phyloP scores from a whole-genome alignment of 92 coral and sea anemone species.

The Porites divaricata region DNA sequence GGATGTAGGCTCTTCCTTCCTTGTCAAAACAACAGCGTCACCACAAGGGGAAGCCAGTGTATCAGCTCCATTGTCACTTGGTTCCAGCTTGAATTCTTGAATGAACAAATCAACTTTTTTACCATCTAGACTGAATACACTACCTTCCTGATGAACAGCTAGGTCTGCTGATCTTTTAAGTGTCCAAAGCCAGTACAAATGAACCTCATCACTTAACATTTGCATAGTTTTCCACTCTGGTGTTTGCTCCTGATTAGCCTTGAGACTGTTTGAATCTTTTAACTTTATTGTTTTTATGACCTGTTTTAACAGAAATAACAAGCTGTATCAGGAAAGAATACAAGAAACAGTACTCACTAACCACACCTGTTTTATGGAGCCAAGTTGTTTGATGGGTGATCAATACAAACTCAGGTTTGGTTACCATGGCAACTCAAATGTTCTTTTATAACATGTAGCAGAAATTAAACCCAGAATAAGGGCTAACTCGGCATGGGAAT shows the following conservation, averaged over 20 bases:
- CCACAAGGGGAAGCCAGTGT: slow-evolving; percentile 19
- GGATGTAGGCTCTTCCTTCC: slow-evolving; percentile 31
- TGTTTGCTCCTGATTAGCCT: slow-evolving; percentile 1
- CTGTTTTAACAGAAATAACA: neutral
- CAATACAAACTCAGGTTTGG: too few relatives aligned
- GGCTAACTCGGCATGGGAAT: too few relatives aligned
- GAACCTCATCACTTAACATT: slow-evolving; percentile 75
- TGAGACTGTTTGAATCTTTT: neutral
- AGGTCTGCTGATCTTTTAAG: slow-evolving; percentile 5
- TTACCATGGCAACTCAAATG: too few relatives aligned
- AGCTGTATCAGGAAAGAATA: neutral
- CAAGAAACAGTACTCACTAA: too few relatives aligned
- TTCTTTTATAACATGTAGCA: too few relatives aligned
- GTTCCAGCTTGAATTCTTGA: slow-evolving; percentile 64
- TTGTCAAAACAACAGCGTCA: slow-evolving; percentile 39
- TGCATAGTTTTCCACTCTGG: slow-evolving; percentile 59
- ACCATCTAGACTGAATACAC: slow-evolving; percentile 7
- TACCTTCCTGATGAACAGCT: slow-evolving; percentile 16
- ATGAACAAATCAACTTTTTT: slow-evolving; percentile 56
- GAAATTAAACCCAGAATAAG: too few relatives aligned
- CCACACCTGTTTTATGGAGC: too few relatives aligned
- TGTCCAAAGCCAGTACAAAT: slow-evolving; percentile 73
- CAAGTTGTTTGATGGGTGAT: too few relatives aligned
- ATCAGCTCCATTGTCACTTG: slow-evolving; percentile 7
- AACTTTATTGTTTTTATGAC: slow-evolving; percentile 1